phyloP scores from a whole-genome alignment of 53 echinoderm and acorn worm genomes.

The Pentamera pediparva region DNA sequence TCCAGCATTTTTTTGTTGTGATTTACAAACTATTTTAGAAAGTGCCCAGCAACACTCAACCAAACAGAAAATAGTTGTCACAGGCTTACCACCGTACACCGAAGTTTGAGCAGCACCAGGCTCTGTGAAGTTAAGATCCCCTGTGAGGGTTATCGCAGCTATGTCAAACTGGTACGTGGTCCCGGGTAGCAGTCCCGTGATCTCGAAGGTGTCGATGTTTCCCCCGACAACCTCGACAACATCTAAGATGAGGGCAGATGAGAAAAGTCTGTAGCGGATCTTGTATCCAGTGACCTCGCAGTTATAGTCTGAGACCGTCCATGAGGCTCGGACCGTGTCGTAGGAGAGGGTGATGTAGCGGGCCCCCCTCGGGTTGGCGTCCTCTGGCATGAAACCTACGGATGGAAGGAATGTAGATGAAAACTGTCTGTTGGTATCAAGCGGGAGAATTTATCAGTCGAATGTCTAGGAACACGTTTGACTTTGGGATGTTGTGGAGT shows the following conservation, averaged over 20 bases:
- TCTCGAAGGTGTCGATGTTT: slow-evolving; percentile 4
- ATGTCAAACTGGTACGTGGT: slow-evolving; percentile 41
- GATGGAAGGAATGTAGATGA: background rate
- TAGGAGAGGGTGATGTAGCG: slow-evolving; percentile 10
- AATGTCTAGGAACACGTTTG: background rate
- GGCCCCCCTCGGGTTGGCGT: slow-evolving; percentile 28
- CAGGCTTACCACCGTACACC: slow-evolving; percentile 39
- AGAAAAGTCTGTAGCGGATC: slow-evolving; percentile 23
- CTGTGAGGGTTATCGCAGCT: slow-evolving; percentile 27
- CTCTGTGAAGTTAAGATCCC: slow-evolving; percentile 31
- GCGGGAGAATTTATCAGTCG: background rate
- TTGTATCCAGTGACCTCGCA: slow-evolving; percentile 62
- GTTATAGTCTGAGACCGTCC: slow-evolving; percentile 41
- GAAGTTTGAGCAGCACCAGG: slow-evolving; percentile 6
- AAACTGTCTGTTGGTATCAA: background rate
- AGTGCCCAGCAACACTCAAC: no score
- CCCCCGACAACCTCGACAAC: slow-evolving; percentile 36
- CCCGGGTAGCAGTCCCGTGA: slow-evolving; percentile 21
- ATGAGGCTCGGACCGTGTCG: slow-evolving; percentile 19
- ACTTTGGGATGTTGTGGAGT: no score
- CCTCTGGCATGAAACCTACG: slow-evolving; percentile 12
- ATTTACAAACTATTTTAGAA: no score
- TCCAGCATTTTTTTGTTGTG: no score
- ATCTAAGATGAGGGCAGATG: background rate
- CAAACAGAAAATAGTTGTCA: no score